These are phyloP conservation scores for Centropyge bicolor DNA, from an alignment of 2,797 vertebrate species.

Conservation along the genomic window DNA sequence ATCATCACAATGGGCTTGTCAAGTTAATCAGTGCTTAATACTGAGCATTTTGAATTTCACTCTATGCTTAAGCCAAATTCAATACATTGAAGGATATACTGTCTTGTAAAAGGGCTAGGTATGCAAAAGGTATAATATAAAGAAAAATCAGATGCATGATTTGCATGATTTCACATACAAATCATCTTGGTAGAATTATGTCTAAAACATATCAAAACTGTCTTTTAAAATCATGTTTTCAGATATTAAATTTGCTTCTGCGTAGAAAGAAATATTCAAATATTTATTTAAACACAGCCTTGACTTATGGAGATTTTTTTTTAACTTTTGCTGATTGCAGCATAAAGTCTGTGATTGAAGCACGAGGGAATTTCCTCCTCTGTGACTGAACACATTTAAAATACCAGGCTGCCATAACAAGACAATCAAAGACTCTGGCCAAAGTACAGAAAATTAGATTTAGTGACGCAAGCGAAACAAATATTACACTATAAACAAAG, in stretches of 20 bases:
- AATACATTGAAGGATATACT: background rate
- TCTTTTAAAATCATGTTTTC: background rate
- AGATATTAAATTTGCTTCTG: background rate
- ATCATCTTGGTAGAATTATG: background rate
- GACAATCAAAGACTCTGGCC: background rate
- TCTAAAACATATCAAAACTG: background rate
- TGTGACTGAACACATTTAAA: constrained; percentile 17
- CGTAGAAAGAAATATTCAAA: background rate
- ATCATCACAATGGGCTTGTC: background rate
- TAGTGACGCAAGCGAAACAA: background rate
- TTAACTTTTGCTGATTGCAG: too few species aligned
- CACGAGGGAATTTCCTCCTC: background rate
- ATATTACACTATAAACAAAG: background rate
- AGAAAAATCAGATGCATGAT: too few species aligned
- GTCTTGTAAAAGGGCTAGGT: background rate
- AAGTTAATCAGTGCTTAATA: background rate
- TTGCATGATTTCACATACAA: background rate
- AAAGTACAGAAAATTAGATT: constrained; percentile 16
- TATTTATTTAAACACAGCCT: background rate
- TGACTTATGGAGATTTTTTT: background rate
- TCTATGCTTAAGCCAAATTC: background rate
- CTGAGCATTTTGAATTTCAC: constrained; percentile 3
- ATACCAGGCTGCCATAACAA: background rate
- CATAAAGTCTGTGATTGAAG: background rate
- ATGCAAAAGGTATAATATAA: background rate